Conservation (phyloP, 2,797 vertebrate species). For the Sebastes taczanowskii region DNA sequence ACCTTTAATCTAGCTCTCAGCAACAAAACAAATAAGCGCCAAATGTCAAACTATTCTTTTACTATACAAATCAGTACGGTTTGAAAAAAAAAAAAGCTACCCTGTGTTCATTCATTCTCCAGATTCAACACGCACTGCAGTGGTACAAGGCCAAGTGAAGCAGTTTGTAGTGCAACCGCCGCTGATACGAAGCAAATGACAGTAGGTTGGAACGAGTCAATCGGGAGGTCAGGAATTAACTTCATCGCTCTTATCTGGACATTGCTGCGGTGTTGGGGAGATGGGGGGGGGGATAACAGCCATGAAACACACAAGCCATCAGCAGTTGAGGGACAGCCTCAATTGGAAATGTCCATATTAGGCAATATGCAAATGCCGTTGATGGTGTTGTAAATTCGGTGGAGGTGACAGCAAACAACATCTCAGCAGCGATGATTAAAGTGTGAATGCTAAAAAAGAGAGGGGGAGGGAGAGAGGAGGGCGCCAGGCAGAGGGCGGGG, state of each 20-base stretch:
- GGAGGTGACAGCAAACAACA: conserved; percentile 80
- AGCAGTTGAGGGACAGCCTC: conserved; percentile 73
- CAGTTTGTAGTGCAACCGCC: background rate
- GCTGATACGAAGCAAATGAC: conserved; percentile 58
- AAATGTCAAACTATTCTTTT: background rate
- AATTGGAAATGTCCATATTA: conserved; percentile 87
- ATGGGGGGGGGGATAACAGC: conserved; percentile 55
- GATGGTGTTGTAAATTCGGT: conserved; percentile 83
- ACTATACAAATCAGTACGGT: background rate
- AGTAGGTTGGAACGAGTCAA: conserved; percentile 63
- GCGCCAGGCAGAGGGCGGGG: conserved; percentile 14
- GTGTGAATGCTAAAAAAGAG: conserved; percentile 59
- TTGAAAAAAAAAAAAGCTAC: background rate
- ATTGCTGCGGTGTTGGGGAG: conserved; percentile 65
- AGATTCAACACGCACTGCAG: background rate
- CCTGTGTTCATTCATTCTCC: conserved; percentile 10
- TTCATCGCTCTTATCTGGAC: conserved; percentile 81
- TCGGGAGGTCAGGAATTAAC: conserved; percentile 82
- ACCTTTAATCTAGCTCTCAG: background rate
- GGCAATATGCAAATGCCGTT: conserved; percentile 84
- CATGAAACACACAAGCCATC: conserved; percentile 78
- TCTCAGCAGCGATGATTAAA: conserved; percentile 83
- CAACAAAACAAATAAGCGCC: background rate
- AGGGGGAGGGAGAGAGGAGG: conserved; percentile 30
- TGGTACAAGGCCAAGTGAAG: background rate